These are phyloP conservation scores for Pachydiplax longipennis DNA, from an alignment of 2,888 invertebrate species.

Conservation along the genomic window DNA sequence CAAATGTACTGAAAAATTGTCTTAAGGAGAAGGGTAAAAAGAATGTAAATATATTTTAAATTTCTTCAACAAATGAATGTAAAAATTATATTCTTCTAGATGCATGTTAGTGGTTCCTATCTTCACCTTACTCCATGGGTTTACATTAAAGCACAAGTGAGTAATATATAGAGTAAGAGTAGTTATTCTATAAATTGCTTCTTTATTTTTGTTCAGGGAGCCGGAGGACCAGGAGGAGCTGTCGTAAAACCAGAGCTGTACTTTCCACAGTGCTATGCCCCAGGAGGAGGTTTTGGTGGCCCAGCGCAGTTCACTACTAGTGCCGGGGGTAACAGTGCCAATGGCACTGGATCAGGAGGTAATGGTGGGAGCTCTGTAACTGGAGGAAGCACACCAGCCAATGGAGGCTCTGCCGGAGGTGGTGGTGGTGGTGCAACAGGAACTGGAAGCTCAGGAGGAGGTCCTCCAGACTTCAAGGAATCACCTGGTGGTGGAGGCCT, in stretches of 20 bases:
- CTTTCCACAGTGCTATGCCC: slow-evolving; percentile 86
- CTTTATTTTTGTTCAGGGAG: not conserved
- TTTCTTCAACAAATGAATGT: too few species aligned
- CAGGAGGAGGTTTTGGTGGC: slow-evolving; percentile 27
- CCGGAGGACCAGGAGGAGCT: slow-evolving; percentile 32
- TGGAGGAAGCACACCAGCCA: slow-evolving; percentile 64
- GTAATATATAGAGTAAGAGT: too few species aligned
- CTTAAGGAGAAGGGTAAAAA: too few species aligned
- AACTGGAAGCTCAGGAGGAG: slow-evolving; percentile 54
- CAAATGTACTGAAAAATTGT: too few species aligned
- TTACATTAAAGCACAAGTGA: too few species aligned
- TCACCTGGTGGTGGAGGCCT: slow-evolving; percentile 36
- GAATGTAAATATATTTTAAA: too few species aligned
- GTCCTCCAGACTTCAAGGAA: slow-evolving; percentile 43
- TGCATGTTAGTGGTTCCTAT: too few species aligned
- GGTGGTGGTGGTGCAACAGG: slow-evolving; percentile 58
- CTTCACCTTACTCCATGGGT: too few species aligned
- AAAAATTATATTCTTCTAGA: too few species aligned
- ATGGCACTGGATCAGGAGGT: slow-evolving; percentile 60
- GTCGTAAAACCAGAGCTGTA: slow-evolving; percentile 88
- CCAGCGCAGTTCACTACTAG: not conserved
- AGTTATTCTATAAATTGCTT: too few species aligned
- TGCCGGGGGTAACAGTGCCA: slow-evolving; percentile 59
- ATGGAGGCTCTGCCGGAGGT: slow-evolving; percentile 66
- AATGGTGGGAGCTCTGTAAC: slow-evolving; percentile 58